phyloP scores from a whole-genome alignment of 2,888 invertebrate genomes.

The Scaptomyza cyrtandrae region DNA sequence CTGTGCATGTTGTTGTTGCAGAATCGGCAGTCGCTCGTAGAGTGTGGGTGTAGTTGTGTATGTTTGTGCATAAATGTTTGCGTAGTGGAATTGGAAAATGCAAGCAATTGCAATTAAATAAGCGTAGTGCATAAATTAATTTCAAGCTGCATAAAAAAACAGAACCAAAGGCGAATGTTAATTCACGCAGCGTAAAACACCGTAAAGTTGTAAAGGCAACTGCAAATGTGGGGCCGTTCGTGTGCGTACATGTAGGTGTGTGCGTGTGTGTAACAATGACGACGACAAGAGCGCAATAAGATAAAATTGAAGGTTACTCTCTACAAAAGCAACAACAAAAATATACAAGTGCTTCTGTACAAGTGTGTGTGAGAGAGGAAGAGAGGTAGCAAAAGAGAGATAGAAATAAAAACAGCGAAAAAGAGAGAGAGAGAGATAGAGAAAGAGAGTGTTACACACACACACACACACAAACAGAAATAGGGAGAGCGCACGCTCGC shows the following conservation, averaged over 20 bases:
- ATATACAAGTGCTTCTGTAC: conserved; percentile 51
- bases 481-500: conserved; percentile 64
- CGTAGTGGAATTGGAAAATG: conserved; percentile 44
- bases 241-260: conserved; percentile 17
- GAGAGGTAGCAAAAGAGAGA: conserved; percentile 17
- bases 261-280: conserved; percentile 35
- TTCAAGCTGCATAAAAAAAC: conserved; percentile 33
- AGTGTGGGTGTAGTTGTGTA: conserved; percentile 42
- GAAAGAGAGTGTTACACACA: conserved; percentile 24
- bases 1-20: conserved; percentile 31
- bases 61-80: conserved; percentile 26
- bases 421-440: neutral
- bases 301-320: conserved; percentile 79
- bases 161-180: conserved; percentile 45
- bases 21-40: conserved; percentile 38
- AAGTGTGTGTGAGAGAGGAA: conserved; percentile 44
- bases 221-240: conserved; percentile 39
- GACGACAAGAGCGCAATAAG: conserved; percentile 68
- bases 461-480: conserved; percentile 24
- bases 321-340: conserved; percentile 32
- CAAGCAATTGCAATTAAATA: conserved; percentile 39
- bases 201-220: conserved; percentile 42
- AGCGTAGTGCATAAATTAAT: conserved; percentile 41
- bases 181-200: conserved; percentile 50
- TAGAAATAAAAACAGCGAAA: neutral